A percentile compares a stretch with the other conserved stretches of the same genome.
Evolutionary conservation across 1,140 invertebrate genomes (phyloP).

Genomic region (Littorina saxatilis): DNA sequence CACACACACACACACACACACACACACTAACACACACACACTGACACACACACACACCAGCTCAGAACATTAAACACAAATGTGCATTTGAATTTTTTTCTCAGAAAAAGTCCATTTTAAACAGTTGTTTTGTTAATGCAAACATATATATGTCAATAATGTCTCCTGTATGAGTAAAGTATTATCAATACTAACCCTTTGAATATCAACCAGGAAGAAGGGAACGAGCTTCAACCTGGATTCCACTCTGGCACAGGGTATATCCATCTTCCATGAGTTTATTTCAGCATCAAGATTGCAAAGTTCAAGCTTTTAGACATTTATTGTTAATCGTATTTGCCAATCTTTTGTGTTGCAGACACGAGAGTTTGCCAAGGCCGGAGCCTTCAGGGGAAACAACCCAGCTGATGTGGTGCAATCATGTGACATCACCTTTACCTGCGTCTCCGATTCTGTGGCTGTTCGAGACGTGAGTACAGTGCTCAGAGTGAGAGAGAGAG

Average conservation of each 20-base stretch:
- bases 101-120: background rate
- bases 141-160: too few relatives aligned
- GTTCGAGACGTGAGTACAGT: slow-evolving; percentile 88
- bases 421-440: slow-evolving; percentile 96
- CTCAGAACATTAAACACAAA: background rate
- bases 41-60: slow-evolving; percentile 3
- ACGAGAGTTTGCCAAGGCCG: slow-evolving; percentile 85
- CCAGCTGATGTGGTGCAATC: slow-evolving; percentile 93
- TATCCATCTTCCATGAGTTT: background rate
- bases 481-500: too few relatives aligned
- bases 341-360: slow-evolving; percentile 77
- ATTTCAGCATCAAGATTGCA: background rate
- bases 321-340: background rate
- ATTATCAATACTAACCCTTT: too few relatives aligned
- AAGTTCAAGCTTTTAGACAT: background rate
- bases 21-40: background rate
- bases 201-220: too few relatives aligned
- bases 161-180: too few relatives aligned
- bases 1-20: slow-evolving; percentile 1
- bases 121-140: too few relatives aligned
- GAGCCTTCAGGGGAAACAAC: slow-evolving; percentile 86
- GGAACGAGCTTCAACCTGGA: too few relatives aligned
- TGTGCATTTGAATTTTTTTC: background rate
- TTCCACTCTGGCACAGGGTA: background rate
- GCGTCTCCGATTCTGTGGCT: slow-evolving; percentile 93